phyloP scores from a whole-genome alignment of 1,140 invertebrate species.

The Carposina sasakii region DNA sequence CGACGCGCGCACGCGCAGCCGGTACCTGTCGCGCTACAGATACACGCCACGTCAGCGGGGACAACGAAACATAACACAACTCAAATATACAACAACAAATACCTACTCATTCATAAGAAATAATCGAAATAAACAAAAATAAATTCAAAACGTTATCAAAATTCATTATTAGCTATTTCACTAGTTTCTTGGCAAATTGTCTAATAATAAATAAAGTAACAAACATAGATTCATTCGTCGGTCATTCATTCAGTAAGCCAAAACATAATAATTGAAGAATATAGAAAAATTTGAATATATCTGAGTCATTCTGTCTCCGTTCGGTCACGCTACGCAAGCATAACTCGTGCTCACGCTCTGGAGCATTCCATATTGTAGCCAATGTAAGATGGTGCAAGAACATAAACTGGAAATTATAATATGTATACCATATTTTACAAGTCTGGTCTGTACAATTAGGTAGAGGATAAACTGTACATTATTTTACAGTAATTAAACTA shows the following conservation, averaged over 20 bases:
- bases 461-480: slow-evolving; percentile 69
- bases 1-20: slow-evolving; percentile 92
- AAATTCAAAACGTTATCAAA: slow-evolving; percentile 43
- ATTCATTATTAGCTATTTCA: slow-evolving; percentile 28
- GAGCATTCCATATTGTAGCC: slow-evolving; percentile 83
- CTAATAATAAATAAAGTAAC: slow-evolving; percentile 28
- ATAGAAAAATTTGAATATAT: slow-evolving; percentile 37
- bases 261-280: slow-evolving; percentile 60
- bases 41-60: slow-evolving; percentile 74
- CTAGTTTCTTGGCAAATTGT: no score
- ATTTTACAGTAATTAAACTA: slow-evolving; percentile 71
- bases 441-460: slow-evolving; percentile 71
- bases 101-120: slow-evolving; percentile 66
- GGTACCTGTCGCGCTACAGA: slow-evolving; percentile 94
- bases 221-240: slow-evolving; percentile 50
- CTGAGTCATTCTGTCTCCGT: background rate
- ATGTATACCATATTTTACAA: slow-evolving; percentile 75
- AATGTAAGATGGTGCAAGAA: slow-evolving; percentile 86
- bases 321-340: slow-evolving; percentile 35
- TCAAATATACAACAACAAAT: slow-evolving; percentile 66
- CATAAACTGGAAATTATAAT: slow-evolving; percentile 80
- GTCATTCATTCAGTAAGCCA: slow-evolving; percentile 59
- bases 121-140: slow-evolving; percentile 59
- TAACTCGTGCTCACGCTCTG: slow-evolving; percentile 82
- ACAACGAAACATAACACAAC: slow-evolving; percentile 71